Evolutionary conservation across 2,797 vertebrate species (phyloP).

Genomic region (Lepilemur ruficaudatus): DNA sequence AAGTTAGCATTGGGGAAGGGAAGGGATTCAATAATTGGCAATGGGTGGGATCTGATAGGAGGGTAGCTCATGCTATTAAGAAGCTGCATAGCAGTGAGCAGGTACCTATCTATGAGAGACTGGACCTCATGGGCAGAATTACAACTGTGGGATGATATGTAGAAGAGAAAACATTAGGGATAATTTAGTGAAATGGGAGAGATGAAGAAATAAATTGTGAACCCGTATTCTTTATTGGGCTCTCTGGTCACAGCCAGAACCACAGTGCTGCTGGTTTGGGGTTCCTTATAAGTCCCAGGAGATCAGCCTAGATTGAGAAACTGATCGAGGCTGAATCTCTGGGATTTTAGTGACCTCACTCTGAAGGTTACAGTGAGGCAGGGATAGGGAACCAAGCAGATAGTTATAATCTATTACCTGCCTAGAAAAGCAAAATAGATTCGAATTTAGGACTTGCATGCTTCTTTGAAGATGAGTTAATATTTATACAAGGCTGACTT

Average conservation of each 20-base stretch:
- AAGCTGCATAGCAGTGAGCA: background rate
- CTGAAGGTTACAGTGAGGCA: conserved; percentile 1
- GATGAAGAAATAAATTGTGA: background rate
- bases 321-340: background rate
- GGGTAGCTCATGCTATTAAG: background rate
- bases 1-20: background rate
- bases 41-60: background rate
- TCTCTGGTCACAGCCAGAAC: background rate
- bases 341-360: background rate
- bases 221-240: background rate
- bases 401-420: conserved; percentile 25
- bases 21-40: background rate
- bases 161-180: background rate
- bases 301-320: background rate
- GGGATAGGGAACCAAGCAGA: background rate
- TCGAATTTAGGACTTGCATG: conserved; percentile 40
- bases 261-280: background rate
- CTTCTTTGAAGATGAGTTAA: conserved; percentile 65
- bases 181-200: background rate
- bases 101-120: background rate
- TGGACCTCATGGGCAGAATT: background rate
- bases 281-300: background rate
- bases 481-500: conserved; percentile 61
- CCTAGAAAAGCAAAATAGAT: conserved; percentile 34
- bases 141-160: background rate